Conservation (phyloP, 2,113 vertebrate species). For the Tringa solitaria region DNA sequence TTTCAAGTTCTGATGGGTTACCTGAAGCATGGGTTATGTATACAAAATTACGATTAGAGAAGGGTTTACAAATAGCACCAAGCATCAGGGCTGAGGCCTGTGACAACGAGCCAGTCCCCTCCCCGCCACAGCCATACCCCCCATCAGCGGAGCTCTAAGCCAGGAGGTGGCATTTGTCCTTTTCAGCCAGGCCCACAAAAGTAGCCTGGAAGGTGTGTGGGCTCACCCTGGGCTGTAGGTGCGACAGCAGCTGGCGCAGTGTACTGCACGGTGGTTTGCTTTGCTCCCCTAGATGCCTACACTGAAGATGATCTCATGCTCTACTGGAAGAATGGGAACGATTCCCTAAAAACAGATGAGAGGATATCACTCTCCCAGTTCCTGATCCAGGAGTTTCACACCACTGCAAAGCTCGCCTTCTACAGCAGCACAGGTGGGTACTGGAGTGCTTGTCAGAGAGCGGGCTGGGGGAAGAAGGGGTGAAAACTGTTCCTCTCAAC, state of each 20-base stretch:
- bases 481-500: not conserved
- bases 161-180: not conserved
- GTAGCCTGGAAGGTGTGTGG: not conserved
- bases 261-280: not conserved
- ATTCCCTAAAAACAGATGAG: slow-evolving; percentile 96
- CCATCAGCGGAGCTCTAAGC: accelerated
- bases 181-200: not conserved
- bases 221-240: not conserved
- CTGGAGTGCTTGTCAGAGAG: not conserved
- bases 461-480: not conserved
- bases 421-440: slow-evolving; percentile 95
- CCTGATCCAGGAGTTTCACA: slow-evolving; percentile 98
- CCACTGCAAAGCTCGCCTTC: slow-evolving; percentile 94
- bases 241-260: not conserved
- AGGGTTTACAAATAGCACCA: not conserved
- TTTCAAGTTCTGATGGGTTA: not conserved
- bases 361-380: slow-evolving; percentile 96
- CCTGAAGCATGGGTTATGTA: not conserved
- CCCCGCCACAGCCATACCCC: not conserved
- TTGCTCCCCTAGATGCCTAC: slow-evolving; percentile 85
- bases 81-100: not conserved
- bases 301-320: slow-evolving; percentile 98
- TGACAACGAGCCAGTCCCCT: not conserved
- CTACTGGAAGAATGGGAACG: slow-evolving; percentile 98
- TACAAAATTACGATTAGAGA: not conserved